Evolutionary conservation across 2,888 invertebrate species (phyloP), one percentile per base, ranked within the genome.

Genomic region (Tetragonisca angustula): DNA sequence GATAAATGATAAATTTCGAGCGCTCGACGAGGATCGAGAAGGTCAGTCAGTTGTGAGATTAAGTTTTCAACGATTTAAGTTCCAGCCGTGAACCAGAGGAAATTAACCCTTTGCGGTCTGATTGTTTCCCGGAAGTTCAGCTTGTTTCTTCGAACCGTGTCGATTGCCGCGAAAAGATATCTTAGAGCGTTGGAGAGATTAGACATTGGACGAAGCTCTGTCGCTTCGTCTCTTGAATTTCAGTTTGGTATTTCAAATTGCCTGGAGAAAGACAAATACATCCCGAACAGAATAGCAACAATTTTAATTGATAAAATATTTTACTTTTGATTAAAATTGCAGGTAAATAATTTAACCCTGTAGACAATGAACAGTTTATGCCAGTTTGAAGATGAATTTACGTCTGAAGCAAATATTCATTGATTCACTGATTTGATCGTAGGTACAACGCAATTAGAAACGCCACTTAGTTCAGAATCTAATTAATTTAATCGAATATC

Each of bases 41-140:
- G 71, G 65, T 71, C 50, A 56, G 69, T 70, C 77, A 70, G 65
- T 70, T 78, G 77, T 71, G 75, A 82, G 71, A 83, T 79, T 83
- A 27, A 27, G 27, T 27, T 27, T 27, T 27, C 27, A 27, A 78
- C 67, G 67, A 27, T 77, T 77, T 77, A 84, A 72, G 83, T 78
- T 43, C 56, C 56, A 62, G 75, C 67, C 49, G 79, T 69, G 83
- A 79, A 59, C 62, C 17, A 68, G 21, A 71, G 61, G 74, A 56
- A 79, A 67, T 72, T 81, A 70, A 62, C 56, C 69, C 62, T 79
- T 76, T 64, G 76, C 62, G 79, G 76, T 79, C 68, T 76, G 52
- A 15, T 64, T 61, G 61, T 21, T 27, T 49, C 52, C 2, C 52
- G 43, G 32, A 19, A 43, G n/a, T 43, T 43, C 75, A 17, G 15